phyloP scores from a whole-genome alignment of 2,113 vertebrate genomes.

The Parus major region DNA sequence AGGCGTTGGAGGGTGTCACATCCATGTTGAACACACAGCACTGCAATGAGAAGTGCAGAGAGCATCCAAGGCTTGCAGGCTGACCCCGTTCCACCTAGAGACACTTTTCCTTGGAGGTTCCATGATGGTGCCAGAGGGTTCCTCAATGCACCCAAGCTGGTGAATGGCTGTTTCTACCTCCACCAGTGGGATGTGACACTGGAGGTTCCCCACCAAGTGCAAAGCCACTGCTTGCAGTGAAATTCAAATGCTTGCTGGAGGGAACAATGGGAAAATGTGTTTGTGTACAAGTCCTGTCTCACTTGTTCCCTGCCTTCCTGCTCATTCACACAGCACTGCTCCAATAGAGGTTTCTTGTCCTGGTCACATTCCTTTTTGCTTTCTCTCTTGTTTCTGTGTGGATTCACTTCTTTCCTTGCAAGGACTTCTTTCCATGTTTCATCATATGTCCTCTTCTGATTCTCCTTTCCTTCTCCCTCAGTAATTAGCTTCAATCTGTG shows the following conservation, averaged over 20 bases:
- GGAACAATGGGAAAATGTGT: slow-evolving; percentile 16
- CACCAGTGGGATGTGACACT: not conserved
- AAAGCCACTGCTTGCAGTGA: not conserved
- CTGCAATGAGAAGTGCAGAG: not conserved
- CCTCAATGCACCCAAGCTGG: rapidly evolving
- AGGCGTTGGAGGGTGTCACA: not conserved
- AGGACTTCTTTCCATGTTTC: not conserved
- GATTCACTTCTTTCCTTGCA: not conserved
- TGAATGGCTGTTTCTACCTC: rapidly evolving
- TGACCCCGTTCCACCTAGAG: rapidly evolving
- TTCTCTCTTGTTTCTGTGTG: not conserved
- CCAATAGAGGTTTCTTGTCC: not conserved
- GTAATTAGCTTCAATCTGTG: not conserved
- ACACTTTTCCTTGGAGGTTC: not conserved
- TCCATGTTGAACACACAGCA: not conserved
- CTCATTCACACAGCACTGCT: not conserved
- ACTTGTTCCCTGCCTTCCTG: not conserved
- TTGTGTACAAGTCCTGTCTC: not conserved
- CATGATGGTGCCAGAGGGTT: not conserved
- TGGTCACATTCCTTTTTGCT: not conserved
- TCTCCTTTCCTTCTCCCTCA: not conserved
- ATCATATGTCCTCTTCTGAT: not conserved
- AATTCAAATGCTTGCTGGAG: not conserved
- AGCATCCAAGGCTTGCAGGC: not conserved
- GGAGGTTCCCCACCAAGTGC: not conserved